Percentiles rank a stretch among this genome's conserved stretches.
Evolutionary conservation across 1,140 invertebrate species (phyloP).

Genomic region (Onthophagus taurus): DNA sequence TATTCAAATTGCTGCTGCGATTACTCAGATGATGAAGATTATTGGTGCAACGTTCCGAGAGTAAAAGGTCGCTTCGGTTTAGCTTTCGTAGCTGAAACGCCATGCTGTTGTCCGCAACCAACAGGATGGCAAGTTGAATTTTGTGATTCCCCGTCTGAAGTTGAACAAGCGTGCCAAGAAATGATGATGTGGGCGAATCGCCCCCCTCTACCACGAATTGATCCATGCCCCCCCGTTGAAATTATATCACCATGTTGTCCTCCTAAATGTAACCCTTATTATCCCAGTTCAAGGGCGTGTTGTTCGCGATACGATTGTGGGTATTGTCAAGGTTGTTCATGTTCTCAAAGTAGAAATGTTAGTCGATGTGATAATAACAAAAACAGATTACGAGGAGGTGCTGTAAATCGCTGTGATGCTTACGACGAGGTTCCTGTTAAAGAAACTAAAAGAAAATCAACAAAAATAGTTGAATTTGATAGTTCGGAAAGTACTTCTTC

Average conservation of each 20-base stretch:
- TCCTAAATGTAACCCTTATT: slow-evolving; percentile 18
- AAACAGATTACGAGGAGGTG: too few relatives aligned
- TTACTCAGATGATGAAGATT: not conserved
- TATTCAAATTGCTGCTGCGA: not conserved
- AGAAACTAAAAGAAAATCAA: too few relatives aligned
- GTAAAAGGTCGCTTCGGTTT: slow-evolving; percentile 24
- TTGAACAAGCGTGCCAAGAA: slow-evolving; percentile 25
- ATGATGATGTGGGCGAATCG: slow-evolving; percentile 24
- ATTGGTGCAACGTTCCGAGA: slow-evolving; percentile 6
- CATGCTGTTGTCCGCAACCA: slow-evolving; percentile 19
- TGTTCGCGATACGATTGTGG: too few relatives aligned
- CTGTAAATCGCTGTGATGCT: too few relatives aligned
- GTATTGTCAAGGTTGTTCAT: too few relatives aligned
- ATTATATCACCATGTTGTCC: slow-evolving; percentile 14
- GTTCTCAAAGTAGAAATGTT: too few relatives aligned
- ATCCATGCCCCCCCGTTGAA: slow-evolving; percentile 18
- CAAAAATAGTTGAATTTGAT: too few relatives aligned
- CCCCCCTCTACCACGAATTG: slow-evolving; percentile 18
- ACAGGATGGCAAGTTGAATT: slow-evolving; percentile 30
- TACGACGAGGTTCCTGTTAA: too few relatives aligned
- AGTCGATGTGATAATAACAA: too few relatives aligned
- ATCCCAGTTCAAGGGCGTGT: too few relatives aligned
- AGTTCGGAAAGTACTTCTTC: too few relatives aligned
- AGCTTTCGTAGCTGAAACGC: slow-evolving; percentile 22
- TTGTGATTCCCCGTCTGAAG: slow-evolving; percentile 26